phyloP scores from a whole-genome alignment of 2,888 invertebrate genomes.

The Caenorhabditis sp. region DNA sequence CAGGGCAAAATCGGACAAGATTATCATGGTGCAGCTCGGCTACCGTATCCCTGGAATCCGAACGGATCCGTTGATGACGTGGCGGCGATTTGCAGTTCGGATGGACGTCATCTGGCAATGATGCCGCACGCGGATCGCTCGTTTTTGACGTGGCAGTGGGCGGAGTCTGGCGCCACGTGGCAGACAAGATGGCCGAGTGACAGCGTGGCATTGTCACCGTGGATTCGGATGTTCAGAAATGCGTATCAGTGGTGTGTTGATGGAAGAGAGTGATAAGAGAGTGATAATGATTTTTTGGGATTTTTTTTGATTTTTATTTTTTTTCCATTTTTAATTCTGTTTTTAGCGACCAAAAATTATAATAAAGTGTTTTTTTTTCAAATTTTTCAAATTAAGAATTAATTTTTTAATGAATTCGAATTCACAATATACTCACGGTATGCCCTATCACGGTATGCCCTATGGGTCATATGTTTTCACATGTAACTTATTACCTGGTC shows the following conservation, averaged over 20 bases:
- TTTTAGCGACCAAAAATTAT: too few species aligned
- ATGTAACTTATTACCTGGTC: too few species aligned
- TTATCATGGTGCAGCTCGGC: slow-evolving; percentile 11
- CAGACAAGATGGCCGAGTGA: slow-evolving; percentile 20
- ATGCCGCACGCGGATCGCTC: slow-evolving; percentile 97
- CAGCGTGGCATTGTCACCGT: slow-evolving; percentile 87
- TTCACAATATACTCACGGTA: too few species aligned
- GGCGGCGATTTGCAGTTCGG: slow-evolving; percentile 92
- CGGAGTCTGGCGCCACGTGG: slow-evolving; percentile 85
- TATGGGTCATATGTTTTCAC: too few species aligned
- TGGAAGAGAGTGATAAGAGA: too few species aligned
- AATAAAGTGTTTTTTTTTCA: too few species aligned
- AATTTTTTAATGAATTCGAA: too few species aligned
- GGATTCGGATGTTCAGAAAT: slow-evolving; percentile 94
- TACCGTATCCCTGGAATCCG: slow-evolving; percentile 93
- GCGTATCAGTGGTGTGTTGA: slow-evolving; percentile 86
- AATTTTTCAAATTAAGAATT: too few species aligned
- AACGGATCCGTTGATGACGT: slow-evolving; percentile 90
- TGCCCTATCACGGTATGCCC: too few species aligned
- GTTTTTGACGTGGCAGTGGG: slow-evolving; percentile 93
- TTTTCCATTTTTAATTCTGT: too few species aligned
- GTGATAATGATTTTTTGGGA: too few species aligned
- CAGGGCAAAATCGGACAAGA: slow-evolving; percentile 87
- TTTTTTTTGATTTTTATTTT: too few species aligned
- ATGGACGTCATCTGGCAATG: slow-evolving; percentile 96